phyloP scores from a whole-genome alignment of 2,113 vertebrate species.

The Tragelaphus imberbis region DNA sequence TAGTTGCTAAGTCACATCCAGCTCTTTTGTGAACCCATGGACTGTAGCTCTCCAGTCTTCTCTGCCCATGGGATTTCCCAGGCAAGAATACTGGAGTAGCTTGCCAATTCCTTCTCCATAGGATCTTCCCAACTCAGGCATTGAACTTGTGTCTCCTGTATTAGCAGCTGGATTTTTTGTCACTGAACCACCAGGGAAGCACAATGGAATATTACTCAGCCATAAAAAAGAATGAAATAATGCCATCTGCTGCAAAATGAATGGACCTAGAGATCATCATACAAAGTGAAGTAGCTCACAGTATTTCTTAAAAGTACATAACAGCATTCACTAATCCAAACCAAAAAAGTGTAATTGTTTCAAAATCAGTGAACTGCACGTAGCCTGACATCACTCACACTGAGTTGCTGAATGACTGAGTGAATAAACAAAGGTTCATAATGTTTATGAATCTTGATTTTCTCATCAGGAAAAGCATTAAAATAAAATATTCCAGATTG shows the following conservation, averaged over 20 bases:
- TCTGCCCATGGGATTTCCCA: neutral
- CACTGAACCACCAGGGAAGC: neutral
- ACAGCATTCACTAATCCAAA: neutral
- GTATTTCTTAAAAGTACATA: neutral
- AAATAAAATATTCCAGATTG: neutral
- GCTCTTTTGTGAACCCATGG: neutral
- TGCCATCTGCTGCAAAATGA: neutral
- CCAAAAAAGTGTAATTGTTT: neutral
- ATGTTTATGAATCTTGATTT: neutral
- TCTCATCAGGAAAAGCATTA: neutral
- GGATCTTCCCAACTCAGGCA: neutral
- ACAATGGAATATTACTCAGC: neutral
- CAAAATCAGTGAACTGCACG: neutral
- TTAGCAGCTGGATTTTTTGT: neutral
- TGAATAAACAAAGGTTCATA: neutral
- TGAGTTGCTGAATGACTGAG: neutral
- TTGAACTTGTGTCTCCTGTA: neutral
- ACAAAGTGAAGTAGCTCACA: neutral
- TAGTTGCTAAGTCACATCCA: neutral
- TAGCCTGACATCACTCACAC: neutral
- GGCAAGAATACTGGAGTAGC: neutral
- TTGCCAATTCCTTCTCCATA: neutral
- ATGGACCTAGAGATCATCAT: neutral
- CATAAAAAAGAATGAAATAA: neutral
- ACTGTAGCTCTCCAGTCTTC: neutral